A percentile compares a stretch with the other conserved stretches of the same genome.
Conservation (phyloP, 2,113 vertebrate species). For the Phocoena sinus region DNA sequence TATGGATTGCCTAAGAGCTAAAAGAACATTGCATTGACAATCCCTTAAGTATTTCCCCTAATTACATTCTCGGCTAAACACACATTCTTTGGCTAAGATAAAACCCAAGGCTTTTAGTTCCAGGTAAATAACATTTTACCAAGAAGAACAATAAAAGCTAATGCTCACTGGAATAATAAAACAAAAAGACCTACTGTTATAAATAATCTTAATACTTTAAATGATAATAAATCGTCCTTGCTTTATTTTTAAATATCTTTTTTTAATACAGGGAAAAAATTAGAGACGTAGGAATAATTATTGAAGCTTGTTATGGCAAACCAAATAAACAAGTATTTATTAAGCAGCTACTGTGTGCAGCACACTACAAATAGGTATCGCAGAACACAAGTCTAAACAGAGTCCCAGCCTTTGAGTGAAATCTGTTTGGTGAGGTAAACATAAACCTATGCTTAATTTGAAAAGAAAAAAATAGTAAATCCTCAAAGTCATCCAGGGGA, state of each 20-base stretch:
- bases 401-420: neutral
- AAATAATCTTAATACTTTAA: constrained; percentile 49
- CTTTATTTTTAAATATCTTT: constrained; percentile 36
- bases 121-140: constrained; percentile 62
- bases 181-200: constrained; percentile 57
- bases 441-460: neutral
- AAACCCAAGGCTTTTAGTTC: constrained; percentile 50
- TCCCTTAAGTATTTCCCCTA: constrained; percentile 56
- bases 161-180: constrained; percentile 44
- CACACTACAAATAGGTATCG: neutral
- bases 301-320: neutral
- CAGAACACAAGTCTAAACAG: neutral
- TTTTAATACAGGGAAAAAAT: neutral
- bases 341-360: constrained; percentile 18
- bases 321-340: neutral
- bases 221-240: constrained; percentile 41
- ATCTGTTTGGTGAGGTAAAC: neutral
- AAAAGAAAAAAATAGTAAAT: neutral
- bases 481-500: neutral
- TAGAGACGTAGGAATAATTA: neutral
- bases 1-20: constrained; percentile 59
- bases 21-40: constrained; percentile 54
- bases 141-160: constrained; percentile 54
- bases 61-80: constrained; percentile 59
- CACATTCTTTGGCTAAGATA: constrained; percentile 60